Evolutionary conservation across 2,888 invertebrate species (phyloP), one percentile per base, ranked within the genome.

Genomic region (Cyrtodaria siliqua): DNA sequence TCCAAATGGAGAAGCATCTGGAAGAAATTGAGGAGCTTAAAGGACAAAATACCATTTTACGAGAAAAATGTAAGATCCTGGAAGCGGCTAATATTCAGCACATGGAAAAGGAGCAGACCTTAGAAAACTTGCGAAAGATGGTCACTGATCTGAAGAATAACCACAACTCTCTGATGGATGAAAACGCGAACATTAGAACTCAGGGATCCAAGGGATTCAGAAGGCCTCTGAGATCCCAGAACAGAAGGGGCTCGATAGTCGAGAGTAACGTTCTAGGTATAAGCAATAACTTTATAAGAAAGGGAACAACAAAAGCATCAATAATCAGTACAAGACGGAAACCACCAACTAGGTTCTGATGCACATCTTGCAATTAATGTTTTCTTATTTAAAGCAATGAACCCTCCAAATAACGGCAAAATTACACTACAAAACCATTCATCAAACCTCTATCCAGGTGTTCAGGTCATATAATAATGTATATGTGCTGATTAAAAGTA

Each of bases 51-150:
- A 55, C 66, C n/a, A 50, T 73, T 0, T 49, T 84, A 20, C 55
- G 50, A 18, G 71, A 76, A n/a, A 83, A 81, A 57, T 75, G 80
- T 40, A 76, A 71, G 20, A 52, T 64, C 40, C 67, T 84, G 2
- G 73, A 80, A 50, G 50, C 59, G 50, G 74, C 72, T 2, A 80
- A 80, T 47, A 57, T 59, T 23, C 80, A 83, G 52, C 85, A 85
- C 60, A 20, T 84, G 14, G 86, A 87, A 44, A 86, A 89, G 55
- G 86, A 87, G 57, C 80, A 82, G 60, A 86, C 85, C 26, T 52
- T 86, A 20, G 67, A 75, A 44, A 84, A 86, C 59, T 63, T 88
- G 20, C 76, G 74, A 24, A 67, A 81, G 33, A 80, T 86, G 62
- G 79, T 86, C 0, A 59, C 83, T 29, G 85, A 85, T 26, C 26